Evolutionary conservation across 2,113 vertebrate species (phyloP).

Genomic region (Globicephala melas): DNA sequence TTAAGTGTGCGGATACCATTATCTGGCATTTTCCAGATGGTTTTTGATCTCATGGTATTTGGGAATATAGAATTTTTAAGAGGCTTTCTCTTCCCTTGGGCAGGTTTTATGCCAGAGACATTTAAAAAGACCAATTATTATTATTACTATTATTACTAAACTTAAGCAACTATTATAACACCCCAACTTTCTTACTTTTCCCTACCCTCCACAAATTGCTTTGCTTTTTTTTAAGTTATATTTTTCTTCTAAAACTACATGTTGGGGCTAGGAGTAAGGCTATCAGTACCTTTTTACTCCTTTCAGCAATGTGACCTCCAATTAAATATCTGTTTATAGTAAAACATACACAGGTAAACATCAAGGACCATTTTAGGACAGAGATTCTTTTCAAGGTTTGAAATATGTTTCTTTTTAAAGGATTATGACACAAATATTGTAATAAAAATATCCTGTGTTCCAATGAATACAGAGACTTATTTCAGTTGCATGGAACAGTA

Average conservation of each 20-base stretch:
- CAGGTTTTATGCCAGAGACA: constrained; percentile 55
- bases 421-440: constrained; percentile 63
- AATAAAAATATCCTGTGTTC: constrained; percentile 76
- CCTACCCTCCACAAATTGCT: neutral
- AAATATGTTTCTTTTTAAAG: constrained; percentile 69
- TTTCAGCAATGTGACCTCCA: constrained; percentile 58
- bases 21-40: constrained; percentile 81
- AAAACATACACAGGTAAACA: constrained; percentile 32
- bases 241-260: constrained; percentile 16
- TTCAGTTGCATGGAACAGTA: constrained; percentile 62
- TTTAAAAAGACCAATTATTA: constrained; percentile 27
- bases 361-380: constrained; percentile 65
- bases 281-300: constrained; percentile 7
- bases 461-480: constrained; percentile 70
- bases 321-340: constrained; percentile 67
- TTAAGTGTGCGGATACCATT: constrained; percentile 72
- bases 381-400: constrained; percentile 61
- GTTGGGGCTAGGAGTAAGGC: neutral
- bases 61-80: constrained; percentile 72
- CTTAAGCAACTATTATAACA: neutral
- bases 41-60: constrained; percentile 72
- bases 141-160: constrained; percentile 27
- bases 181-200: neutral
- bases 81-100: constrained; percentile 63
- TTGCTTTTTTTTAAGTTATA: constrained; percentile 4